Conservation (phyloP, 2,888 invertebrate species). For the Polia nebulosa region DNA sequence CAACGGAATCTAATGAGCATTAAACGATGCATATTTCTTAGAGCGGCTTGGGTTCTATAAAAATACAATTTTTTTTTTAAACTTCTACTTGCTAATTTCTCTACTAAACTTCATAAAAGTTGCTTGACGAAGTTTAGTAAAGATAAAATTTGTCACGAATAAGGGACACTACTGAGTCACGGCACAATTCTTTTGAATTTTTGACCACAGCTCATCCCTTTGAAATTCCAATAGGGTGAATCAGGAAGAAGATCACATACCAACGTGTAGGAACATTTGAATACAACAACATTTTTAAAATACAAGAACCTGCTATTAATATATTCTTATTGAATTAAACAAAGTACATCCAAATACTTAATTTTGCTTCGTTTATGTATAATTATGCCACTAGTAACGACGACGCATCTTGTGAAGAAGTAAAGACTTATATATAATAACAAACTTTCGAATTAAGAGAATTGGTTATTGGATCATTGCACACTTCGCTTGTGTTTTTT, state of each 20-base stretch:
- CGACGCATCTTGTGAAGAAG: no score
- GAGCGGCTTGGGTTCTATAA: slow-evolving; percentile 25
- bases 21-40: slow-evolving; percentile 64
- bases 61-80: slow-evolving; percentile 21
- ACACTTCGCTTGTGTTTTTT: slow-evolving; percentile 52
- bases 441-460: slow-evolving; percentile 59
- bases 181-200: slow-evolving; percentile 72
- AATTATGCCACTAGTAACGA: not conserved
- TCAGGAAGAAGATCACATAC: slow-evolving; percentile 71
- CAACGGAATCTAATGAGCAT: slow-evolving; percentile 70
- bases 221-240: slow-evolving; percentile 78
- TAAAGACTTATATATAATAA: no score
- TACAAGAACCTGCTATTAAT: not conserved
- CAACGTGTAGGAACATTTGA: slow-evolving; percentile 22
- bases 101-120: slow-evolving; percentile 13
- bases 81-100: no score
- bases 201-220: slow-evolving; percentile 73
- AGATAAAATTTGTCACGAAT: slow-evolving; percentile 53
- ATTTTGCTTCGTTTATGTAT: slow-evolving; percentile 6
- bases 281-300: slow-evolving; percentile 21
- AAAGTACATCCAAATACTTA: slow-evolving; percentile 2
- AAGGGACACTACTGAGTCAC: slow-evolving; percentile 75
- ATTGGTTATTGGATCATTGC: slow-evolving; percentile 59
- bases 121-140: slow-evolving; percentile 22
- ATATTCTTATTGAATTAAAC: not conserved